These are phyloP conservation scores for Volucella bombylans DNA, from an alignment of 2,888 invertebrate genomes.

Conservation along the genomic window DNA sequence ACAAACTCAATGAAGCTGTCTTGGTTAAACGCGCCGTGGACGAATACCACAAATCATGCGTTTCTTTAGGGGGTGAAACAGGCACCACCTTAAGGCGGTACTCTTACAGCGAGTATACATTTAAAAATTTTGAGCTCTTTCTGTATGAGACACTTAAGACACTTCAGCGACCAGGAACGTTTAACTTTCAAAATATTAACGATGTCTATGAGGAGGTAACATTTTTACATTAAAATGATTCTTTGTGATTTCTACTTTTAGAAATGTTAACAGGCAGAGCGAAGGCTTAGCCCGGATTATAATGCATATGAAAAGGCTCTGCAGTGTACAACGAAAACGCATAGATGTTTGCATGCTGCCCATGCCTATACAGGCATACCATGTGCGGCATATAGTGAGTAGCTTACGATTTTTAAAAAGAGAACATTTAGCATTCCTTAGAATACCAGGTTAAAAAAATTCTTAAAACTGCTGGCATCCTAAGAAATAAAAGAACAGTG, in stretches of 20 bases:
- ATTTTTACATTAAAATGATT: conserved; percentile 16
- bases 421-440: not conserved
- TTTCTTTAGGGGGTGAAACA: conserved; percentile 84
- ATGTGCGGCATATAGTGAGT: conserved; percentile 93
- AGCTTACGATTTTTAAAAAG: conserved; percentile 34
- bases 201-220: conserved; percentile 86
- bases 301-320: conserved; percentile 87
- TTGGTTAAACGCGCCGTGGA: conserved; percentile 94
- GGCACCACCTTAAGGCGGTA: conserved; percentile 84
- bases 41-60: conserved; percentile 90
- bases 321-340: conserved; percentile 92
- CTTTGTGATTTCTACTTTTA: conserved; percentile 26
- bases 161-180: conserved; percentile 88
- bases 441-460: not conserved
- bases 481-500: not conserved
- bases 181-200: conserved; percentile 86
- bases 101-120: conserved; percentile 86
- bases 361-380: conserved; percentile 94
- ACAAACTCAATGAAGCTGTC: conserved; percentile 93
- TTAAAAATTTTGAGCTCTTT: conserved; percentile 92
- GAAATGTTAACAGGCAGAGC: conserved; percentile 80
- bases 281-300: conserved; percentile 83
- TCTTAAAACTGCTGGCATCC: not conserved
- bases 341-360: conserved; percentile 94
- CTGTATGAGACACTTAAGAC: conserved; percentile 92